Evolutionary conservation across 2,888 invertebrate species (phyloP).

Genomic region (Mycogona germanica): DNA sequence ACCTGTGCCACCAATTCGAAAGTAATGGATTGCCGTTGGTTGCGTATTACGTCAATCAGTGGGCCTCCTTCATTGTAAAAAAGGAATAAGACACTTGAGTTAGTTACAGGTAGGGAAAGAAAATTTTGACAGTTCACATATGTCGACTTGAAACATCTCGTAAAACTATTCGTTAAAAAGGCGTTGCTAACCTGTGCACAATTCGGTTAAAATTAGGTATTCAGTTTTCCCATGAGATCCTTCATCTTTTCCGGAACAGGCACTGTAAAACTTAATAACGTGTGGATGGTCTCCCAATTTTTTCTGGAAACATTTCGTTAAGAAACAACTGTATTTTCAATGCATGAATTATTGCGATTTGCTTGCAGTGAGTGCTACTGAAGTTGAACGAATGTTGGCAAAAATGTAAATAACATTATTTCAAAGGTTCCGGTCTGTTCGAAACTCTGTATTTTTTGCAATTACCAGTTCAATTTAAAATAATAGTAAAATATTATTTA

Average conservation of each 20-base stretch:
- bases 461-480: no score
- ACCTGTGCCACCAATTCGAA: constrained; percentile 61
- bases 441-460: no score
- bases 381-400: no score
- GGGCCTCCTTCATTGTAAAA: constrained; percentile 43
- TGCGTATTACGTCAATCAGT: constrained; percentile 42
- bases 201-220: constrained; percentile 81
- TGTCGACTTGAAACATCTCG: background rate
- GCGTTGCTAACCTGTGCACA: constrained; percentile 59
- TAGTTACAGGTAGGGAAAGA: no score
- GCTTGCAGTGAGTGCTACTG: no score
- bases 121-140: no score
- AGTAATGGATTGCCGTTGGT: constrained; percentile 48
- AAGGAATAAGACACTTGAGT: no score
- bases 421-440: no score
- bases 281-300: constrained; percentile 83
- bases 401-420: no score
- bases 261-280: constrained; percentile 76
- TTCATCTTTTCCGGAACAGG: constrained; percentile 62
- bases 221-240: constrained; percentile 73
- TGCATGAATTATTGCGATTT: no score
- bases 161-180: background rate
- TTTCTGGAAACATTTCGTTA: constrained; percentile 41
- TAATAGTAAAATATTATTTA: no score
- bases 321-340: background rate